A percentile compares a stretch with the other conserved stretches of the same genome.
Evolutionary conservation across 2,113 vertebrate species (phyloP).

Genomic region (Brachypteracias leptosomus): DNA sequence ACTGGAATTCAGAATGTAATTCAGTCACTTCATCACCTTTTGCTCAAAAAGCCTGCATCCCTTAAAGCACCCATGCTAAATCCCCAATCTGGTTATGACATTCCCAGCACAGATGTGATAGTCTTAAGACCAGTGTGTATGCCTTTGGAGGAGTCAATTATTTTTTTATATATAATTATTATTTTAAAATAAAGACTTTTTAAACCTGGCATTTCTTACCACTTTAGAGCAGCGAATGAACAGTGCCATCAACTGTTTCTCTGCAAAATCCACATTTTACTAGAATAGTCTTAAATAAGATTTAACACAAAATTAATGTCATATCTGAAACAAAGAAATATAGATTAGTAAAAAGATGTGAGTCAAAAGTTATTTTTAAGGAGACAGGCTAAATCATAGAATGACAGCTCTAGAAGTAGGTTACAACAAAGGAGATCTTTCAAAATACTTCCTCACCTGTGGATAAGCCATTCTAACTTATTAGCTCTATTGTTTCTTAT

Average conservation of each 20-base stretch:
- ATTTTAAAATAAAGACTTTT: conserved; percentile 42
- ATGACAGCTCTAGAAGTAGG: not conserved
- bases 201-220: not conserved
- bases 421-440: not conserved
- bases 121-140: conserved; percentile 6
- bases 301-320: not conserved
- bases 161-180: not conserved
- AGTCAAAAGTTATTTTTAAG: not conserved
- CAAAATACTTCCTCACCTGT: not conserved
- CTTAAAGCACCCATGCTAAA: not conserved
- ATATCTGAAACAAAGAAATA: not conserved
- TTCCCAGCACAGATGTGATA: conserved; percentile 50
- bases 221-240: conserved; percentile 40
- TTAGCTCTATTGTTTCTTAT: not conserved
- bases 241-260: conserved; percentile 69
- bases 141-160: conserved; percentile 47
- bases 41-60: conserved; percentile 11
- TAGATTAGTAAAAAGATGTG: not conserved
- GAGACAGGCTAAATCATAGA: not conserved
- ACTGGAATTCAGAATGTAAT: conserved; percentile 47
- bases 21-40: conserved; percentile 53
- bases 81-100: conserved; percentile 6
- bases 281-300: not conserved
- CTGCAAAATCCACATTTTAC: conserved; percentile 27
- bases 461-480: not conserved